Evolutionary conservation across 1,140 invertebrate genomes (phyloP).

Genomic region (Steinernema khuongi): DNA sequence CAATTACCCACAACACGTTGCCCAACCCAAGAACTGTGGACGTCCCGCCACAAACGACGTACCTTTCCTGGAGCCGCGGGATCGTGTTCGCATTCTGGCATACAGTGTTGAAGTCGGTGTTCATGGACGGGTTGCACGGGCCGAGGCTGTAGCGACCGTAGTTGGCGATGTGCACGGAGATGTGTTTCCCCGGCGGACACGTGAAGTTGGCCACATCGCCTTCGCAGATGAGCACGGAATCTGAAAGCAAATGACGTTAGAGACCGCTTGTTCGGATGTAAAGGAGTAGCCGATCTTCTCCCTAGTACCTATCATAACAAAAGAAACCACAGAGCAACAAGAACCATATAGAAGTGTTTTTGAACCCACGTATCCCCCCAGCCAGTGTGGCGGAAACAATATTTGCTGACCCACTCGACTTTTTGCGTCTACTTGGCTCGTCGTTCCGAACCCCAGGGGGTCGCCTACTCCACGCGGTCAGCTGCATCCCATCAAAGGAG

Average conservation of each 20-base stretch:
- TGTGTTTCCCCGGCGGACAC: not conserved
- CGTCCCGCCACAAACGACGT: not conserved
- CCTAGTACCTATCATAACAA: no score
- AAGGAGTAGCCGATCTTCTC: no score
- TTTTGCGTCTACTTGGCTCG: constrained; percentile 4
- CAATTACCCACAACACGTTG: constrained; percentile 2
- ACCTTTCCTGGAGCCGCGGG: constrained; percentile 2
- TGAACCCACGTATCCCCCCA: not conserved
- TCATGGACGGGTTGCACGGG: constrained; percentile 9
- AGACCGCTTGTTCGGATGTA: no score
- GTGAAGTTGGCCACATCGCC: constrained; percentile 2
- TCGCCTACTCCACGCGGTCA: not conserved
- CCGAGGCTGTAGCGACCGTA: constrained; percentile 17
- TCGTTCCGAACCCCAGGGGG: not conserved
- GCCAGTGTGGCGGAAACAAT: not conserved
- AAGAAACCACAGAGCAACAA: no score
- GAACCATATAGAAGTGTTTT: not conserved
- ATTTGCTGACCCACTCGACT: constrained; percentile 13
- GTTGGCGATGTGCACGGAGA: constrained; percentile 2
- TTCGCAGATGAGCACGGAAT: constrained; percentile 3
- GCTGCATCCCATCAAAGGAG: not conserved
- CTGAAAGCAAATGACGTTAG: not conserved
- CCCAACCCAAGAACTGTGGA: not conserved
- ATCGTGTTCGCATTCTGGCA: constrained; percentile 7
- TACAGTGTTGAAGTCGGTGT: not conserved